A percentile compares a stretch with the other conserved stretches of the same genome.
phyloP scores from a whole-genome alignment of 2,888 invertebrate genomes.

The Platypus cylindrus region DNA sequence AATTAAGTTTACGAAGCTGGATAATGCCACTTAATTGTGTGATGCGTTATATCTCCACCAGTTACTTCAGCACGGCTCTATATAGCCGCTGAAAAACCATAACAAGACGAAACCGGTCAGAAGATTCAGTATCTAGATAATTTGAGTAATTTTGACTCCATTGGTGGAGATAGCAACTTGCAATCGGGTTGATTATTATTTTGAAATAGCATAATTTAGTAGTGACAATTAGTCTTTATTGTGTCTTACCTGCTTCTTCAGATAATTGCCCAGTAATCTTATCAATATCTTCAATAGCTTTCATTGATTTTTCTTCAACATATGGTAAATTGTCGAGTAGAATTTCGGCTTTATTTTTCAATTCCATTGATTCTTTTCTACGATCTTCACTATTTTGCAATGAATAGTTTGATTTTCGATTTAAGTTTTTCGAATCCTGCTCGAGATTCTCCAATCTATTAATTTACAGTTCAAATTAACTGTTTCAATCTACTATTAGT shows the following conservation, averaged over 20 bases:
- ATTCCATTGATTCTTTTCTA: slow-evolving; percentile 40
- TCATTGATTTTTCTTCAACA: slow-evolving; percentile 43
- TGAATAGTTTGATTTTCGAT: slow-evolving; percentile 42
- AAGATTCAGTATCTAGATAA: too few relatives aligned
- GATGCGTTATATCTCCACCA: too few relatives aligned
- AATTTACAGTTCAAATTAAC: not conserved
- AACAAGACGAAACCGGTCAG: too few relatives aligned
- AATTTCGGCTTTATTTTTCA: slow-evolving; percentile 41
- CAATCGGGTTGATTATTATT: too few relatives aligned
- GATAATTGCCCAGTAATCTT: slow-evolving; percentile 62
- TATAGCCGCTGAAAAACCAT: too few relatives aligned
- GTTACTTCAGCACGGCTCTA: too few relatives aligned
- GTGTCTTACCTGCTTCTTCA: slow-evolving; percentile 41
- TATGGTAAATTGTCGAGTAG: slow-evolving; percentile 41
- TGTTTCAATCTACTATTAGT: not conserved
- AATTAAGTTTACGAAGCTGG: too few relatives aligned
- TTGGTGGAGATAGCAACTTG: too few relatives aligned
- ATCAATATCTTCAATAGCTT: slow-evolving; percentile 57
- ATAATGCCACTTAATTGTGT: too few relatives aligned
- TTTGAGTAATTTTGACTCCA: too few relatives aligned
- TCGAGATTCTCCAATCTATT: slow-evolving; percentile 45
- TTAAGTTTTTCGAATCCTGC: slow-evolving; percentile 48
- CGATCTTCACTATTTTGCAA: slow-evolving; percentile 50
- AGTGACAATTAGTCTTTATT: too few relatives aligned
- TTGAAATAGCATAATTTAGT: too few relatives aligned